These are phyloP conservation scores for Hylomyscus alleni DNA, from an alignment of 2,797 vertebrate genomes.

Conservation along the genomic window DNA sequence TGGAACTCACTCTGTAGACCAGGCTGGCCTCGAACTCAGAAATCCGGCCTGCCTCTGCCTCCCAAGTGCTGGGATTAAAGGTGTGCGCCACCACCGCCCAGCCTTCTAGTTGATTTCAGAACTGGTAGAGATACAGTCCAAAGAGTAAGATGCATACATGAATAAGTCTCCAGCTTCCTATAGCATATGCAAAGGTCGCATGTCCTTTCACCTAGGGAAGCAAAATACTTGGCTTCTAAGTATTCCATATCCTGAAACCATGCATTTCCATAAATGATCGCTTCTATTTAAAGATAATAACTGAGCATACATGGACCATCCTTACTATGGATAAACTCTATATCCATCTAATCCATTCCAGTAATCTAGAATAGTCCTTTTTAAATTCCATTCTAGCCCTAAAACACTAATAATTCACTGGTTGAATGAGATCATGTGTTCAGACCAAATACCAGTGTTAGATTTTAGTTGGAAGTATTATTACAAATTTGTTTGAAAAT, in stretches of 20 bases:
- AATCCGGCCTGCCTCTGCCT: no score
- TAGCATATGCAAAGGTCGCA: not conserved
- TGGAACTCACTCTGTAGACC: no score
- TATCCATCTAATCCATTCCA: not conserved
- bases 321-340: not conserved
- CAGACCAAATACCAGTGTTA: constrained; percentile 1
- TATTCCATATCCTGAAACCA: not conserved
- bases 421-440: constrained; percentile 11
- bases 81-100: no score
- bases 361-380: not conserved
- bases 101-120: not conserved
- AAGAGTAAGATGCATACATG: not conserved
- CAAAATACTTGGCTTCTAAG: not conserved
- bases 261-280: not conserved
- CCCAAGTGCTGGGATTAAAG: no score
- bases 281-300: not conserved
- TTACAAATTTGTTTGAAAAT: constrained; percentile 2
- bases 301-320: not conserved
- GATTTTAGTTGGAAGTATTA: constrained; percentile 37
- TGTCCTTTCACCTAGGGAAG: not conserved
- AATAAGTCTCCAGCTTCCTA: not conserved
- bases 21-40: no score
- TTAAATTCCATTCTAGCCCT: constrained; percentile 21
- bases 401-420: not conserved
- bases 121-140: not conserved